phyloP scores from a whole-genome alignment of 2,797 vertebrate genomes.

The Phyllotis vaccarum region DNA sequence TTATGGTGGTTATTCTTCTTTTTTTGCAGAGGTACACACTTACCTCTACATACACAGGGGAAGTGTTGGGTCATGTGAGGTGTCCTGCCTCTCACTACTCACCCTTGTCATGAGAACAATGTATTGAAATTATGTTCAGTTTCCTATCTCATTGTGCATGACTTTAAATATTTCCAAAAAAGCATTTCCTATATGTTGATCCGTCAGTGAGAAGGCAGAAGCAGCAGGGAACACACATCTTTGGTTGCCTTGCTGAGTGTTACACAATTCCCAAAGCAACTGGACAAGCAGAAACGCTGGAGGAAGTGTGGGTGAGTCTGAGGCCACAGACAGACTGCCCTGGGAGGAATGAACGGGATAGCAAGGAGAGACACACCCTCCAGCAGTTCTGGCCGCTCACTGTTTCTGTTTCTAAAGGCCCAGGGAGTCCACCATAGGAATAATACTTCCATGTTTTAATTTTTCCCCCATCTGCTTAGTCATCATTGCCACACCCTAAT shows the following conservation, averaged over 20 bases:
- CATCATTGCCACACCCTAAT: conserved; percentile 76
- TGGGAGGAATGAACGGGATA: not conserved
- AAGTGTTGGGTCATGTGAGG: not conserved
- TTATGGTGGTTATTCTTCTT: not conserved
- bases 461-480: conserved; percentile 74
- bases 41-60: not conserved
- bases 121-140: not conserved
- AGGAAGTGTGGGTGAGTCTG: not conserved
- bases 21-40: conserved; percentile 22
- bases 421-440: conserved; percentile 45
- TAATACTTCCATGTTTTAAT: conserved; percentile 67
- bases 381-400: not conserved
- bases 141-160: not conserved
- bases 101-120: not conserved
- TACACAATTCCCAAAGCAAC: not conserved
- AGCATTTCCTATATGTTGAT: not conserved
- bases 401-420: conserved; percentile 16
- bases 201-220: not conserved
- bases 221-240: not conserved
- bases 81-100: not conserved
- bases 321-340: not conserved
- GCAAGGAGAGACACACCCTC: not conserved
- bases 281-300: not conserved
- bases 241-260: not conserved
- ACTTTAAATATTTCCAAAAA: not conserved